These are phyloP conservation scores for Spongilla lacustris DNA, from an alignment of 37 sponge, comb jelly and placozoan genomes.

Conservation along the genomic window DNA sequence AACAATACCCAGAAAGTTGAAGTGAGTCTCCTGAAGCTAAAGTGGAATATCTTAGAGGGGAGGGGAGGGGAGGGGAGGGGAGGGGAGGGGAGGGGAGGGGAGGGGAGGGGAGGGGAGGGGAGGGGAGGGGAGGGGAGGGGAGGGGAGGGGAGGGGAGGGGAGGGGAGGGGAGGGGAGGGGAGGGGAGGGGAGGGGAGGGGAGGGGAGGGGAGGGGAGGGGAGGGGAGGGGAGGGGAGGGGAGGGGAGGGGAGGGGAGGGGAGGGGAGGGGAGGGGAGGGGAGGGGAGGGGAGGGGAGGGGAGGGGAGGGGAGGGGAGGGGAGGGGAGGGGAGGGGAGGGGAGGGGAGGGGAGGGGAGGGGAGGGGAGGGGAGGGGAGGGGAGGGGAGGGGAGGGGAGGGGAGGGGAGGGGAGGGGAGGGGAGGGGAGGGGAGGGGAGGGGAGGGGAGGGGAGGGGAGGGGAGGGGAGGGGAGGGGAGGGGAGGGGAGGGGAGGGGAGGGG, in stretches of 20 bases:
- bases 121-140: not conserved
- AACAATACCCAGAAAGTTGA: constrained; percentile 55
- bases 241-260: not conserved
- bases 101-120: not conserved
- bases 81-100: not conserved
- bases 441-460: not conserved
- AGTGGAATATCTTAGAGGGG: not conserved
- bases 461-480: not conserved
- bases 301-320: not conserved
- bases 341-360: not conserved
- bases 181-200: not conserved
- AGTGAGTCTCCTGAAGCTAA: constrained; percentile 68
- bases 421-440: not conserved
- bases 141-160: not conserved
- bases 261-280: not conserved
- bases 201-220: not conserved
- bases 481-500: not conserved
- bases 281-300: not conserved
- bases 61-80: not conserved
- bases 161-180: not conserved
- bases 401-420: not conserved
- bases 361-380: no score
- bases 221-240: not conserved
- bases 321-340: not conserved
- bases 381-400: no score